Evolutionary conservation across 2,888 invertebrate genomes (phyloP).

Genomic region (Stenotaenia linearis): DNA sequence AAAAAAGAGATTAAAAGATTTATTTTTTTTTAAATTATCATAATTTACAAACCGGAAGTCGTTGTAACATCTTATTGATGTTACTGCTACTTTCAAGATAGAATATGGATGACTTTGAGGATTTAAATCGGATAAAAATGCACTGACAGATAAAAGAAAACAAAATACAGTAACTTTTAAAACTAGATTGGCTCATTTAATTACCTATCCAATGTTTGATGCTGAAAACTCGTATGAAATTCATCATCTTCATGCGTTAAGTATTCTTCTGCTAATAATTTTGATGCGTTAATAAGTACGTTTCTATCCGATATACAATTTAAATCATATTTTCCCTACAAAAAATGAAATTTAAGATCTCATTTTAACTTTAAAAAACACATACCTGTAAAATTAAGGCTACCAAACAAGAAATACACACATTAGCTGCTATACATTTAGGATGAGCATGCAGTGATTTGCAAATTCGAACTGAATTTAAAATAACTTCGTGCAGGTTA

Average conservation of each 20-base stretch:
- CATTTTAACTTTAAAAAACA: background rate
- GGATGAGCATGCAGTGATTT: conserved; percentile 45
- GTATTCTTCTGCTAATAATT: background rate
- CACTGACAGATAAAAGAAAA: background rate
- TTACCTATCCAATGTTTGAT: background rate
- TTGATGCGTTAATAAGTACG: background rate
- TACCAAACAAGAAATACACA: conserved; percentile 43
- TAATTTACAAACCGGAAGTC: background rate
- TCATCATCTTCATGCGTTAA: background rate
- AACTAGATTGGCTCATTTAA: too few relatives aligned
- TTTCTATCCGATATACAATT: background rate
- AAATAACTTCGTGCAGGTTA: conserved; percentile 40
- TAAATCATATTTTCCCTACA: background rate
- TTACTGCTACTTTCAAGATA: background rate
- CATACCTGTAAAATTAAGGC: conserved; percentile 44
- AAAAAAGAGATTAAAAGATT: background rate
- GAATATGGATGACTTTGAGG: background rate
- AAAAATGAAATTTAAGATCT: background rate
- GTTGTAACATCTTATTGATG: background rate
- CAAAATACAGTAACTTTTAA: too few relatives aligned
- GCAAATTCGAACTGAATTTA: conserved; percentile 42
- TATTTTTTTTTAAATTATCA: background rate
- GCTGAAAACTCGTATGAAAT: background rate
- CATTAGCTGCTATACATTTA: conserved; percentile 44
- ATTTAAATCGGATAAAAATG: background rate